Conservation (phyloP, 2,113 vertebrate species). For the Pyxicephalus adspersus region DNA sequence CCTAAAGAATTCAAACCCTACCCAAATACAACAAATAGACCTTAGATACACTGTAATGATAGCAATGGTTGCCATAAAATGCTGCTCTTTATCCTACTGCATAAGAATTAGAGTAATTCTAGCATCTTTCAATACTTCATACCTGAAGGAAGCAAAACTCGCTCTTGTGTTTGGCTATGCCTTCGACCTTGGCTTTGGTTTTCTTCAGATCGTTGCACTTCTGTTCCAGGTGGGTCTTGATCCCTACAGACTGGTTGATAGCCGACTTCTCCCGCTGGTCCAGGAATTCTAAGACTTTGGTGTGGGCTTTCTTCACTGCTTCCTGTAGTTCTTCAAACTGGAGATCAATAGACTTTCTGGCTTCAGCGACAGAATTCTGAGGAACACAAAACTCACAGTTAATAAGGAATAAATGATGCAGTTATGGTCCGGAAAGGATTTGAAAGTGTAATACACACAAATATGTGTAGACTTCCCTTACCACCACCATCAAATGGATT, state of each 20-base stretch:
- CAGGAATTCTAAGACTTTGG: slow-evolving; percentile 73
- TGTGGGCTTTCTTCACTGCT: slow-evolving; percentile 71
- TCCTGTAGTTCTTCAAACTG: slow-evolving; percentile 76
- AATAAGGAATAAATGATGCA: too few relatives aligned
- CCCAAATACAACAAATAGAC: too few relatives aligned
- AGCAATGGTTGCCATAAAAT: too few relatives aligned
- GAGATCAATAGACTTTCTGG: slow-evolving; percentile 70
- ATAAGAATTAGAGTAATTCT: too few relatives aligned
- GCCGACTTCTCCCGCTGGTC: slow-evolving; percentile 77
- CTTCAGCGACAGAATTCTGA: slow-evolving; percentile 78
- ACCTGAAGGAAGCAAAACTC: slow-evolving; percentile 76
- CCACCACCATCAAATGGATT: too few relatives aligned
- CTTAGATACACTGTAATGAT: too few relatives aligned
- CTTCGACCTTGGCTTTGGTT: slow-evolving; percentile 66
- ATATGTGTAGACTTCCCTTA: too few relatives aligned
- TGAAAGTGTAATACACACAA: too few relatives aligned
- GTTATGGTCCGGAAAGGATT: too few relatives aligned
- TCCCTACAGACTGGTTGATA: slow-evolving; percentile 71
- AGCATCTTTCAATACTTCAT: neutral
- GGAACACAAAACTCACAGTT: neutral
- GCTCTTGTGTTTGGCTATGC: slow-evolving; percentile 65
- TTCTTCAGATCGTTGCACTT: slow-evolving; percentile 66
- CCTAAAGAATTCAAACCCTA: too few relatives aligned
- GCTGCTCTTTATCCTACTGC: too few relatives aligned
- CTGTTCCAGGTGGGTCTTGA: slow-evolving; percentile 73